These are phyloP conservation scores for Zeuzera pyrina DNA, from an alignment of 2,888 invertebrate species.

Conservation along the genomic window DNA sequence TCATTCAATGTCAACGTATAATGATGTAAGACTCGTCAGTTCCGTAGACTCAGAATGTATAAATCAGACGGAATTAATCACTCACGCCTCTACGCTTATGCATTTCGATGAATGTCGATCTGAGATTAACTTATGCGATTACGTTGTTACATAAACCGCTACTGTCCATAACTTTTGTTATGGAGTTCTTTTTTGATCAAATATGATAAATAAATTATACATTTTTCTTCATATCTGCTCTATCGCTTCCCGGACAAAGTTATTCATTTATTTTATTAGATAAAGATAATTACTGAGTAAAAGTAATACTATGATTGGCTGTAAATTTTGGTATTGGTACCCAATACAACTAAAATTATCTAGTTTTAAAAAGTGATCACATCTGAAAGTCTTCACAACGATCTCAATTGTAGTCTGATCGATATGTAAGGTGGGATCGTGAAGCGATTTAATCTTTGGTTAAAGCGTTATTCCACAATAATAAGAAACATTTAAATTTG, in stretches of 20 bases:
- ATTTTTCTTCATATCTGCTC: too few species aligned
- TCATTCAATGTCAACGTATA: conserved; percentile 61
- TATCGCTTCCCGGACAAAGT: too few species aligned
- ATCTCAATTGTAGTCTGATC: conserved; percentile 41
- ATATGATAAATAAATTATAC: too few species aligned
- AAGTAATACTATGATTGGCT: too few species aligned
- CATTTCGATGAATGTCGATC: conserved; percentile 33
- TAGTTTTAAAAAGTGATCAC: conserved; percentile 32
- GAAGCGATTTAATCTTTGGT: conserved; percentile 30
- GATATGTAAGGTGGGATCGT: conserved; percentile 31
- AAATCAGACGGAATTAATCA: conserved; percentile 55
- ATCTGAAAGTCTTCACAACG: conserved; percentile 26
- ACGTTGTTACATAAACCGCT: too few species aligned
- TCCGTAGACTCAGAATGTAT: conserved; percentile 40
- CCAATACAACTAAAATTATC: too few species aligned
- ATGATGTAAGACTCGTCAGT: conserved; percentile 48
- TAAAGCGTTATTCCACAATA: conserved; percentile 26
- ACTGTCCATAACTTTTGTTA: too few species aligned
- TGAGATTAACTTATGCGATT: conserved; percentile 18
- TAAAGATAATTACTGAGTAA: too few species aligned
- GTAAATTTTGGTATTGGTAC: too few species aligned
- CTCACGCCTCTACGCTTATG: conserved; percentile 43
- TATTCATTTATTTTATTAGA: too few species aligned
- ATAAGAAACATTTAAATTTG: background rate
- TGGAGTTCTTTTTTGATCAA: too few species aligned